Base-by-base conservation (phyloP, 2,888 invertebrate genomes). In the Ormyrus labotus region DNA sequence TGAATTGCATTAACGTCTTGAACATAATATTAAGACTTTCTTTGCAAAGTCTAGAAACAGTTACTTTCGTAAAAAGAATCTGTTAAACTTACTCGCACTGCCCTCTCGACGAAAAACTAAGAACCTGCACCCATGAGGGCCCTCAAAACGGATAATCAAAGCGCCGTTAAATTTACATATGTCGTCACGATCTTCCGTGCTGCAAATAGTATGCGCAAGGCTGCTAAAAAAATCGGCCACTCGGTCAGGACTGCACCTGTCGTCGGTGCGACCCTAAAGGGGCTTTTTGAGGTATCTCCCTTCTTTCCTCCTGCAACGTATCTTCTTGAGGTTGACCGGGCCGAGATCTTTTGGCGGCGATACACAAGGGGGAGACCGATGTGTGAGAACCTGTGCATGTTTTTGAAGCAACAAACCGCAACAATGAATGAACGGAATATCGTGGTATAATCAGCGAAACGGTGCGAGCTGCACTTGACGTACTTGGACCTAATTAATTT, bases 401-500 rank as follows among this genome's bases (percentile, higher is more conserved):
- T 60, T 58, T 53, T 48, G 60, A 75, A 58, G 63, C 67, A 70
- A 75, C 67, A 71, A 71, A 50, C 53, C 78, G 60, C 70, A 71
- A 57, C 57, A 74, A 34, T 34, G 34, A 34, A 34, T 34, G 34
- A 34, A 34, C 34, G 34, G 34, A 34, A 34, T 4, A 4, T 34
- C 82, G 83, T 83, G 65, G 81, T 83, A 83, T 83, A 87, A 88
- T 88, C 88, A 88, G 83, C 87, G 83, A 63, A 68, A 47, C 80
- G 64, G 85, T 84, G 87, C 84, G 84, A 88, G 87, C 84, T 85
- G 86, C 86, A 83, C 76, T 79, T 82, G 72, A 34, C 4, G 34
- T 34, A 34, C 4, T 34, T 34, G 34, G 4, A 34, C 3, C 4
- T 34, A 34, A 34, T 34, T 34, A 34, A 34, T 34, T 34, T 34